Conservation (phyloP, 2,888 invertebrate genomes). For the Synergus gifuensis region DNA sequence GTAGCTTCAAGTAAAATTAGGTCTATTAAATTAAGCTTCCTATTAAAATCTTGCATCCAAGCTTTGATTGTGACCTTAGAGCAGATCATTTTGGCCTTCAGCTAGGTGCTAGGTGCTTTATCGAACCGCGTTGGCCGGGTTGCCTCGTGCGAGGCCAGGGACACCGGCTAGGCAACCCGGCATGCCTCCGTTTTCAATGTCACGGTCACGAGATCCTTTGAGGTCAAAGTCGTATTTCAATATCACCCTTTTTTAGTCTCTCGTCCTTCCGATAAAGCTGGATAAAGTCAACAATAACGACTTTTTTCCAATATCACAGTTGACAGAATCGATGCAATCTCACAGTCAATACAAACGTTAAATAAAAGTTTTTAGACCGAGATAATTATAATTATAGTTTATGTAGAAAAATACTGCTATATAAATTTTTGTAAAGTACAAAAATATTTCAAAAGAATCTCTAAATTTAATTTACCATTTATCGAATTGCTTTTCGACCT, state of each 20-base stretch:
- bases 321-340: background rate
- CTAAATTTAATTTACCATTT: too few species aligned
- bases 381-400: background rate
- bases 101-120: conserved; percentile 63
- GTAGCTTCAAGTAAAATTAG: background rate
- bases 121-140: conserved; percentile 66
- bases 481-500: too few species aligned
- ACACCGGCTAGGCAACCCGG: conserved; percentile 55
- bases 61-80: conserved; percentile 63
- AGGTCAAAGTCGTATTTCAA: conserved; percentile 55
- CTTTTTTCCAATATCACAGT: background rate
- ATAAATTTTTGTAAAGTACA: background rate
- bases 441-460: background rate
- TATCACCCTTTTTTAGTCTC: conserved; percentile 27
- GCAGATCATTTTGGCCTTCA: conserved; percentile 60
- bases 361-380: background rate
- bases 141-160: conserved; percentile 67
- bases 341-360: background rate
- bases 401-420: background rate
- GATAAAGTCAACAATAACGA: background rate
- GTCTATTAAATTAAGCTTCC: background rate
- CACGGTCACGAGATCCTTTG: conserved; percentile 60
- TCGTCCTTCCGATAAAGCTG: conserved; percentile 2
- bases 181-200: conserved; percentile 59
- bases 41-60: conserved; percentile 15